These are phyloP conservation scores for Camponotus fellah DNA, from an alignment of 2,888 invertebrate genomes.

Conservation along the genomic window DNA sequence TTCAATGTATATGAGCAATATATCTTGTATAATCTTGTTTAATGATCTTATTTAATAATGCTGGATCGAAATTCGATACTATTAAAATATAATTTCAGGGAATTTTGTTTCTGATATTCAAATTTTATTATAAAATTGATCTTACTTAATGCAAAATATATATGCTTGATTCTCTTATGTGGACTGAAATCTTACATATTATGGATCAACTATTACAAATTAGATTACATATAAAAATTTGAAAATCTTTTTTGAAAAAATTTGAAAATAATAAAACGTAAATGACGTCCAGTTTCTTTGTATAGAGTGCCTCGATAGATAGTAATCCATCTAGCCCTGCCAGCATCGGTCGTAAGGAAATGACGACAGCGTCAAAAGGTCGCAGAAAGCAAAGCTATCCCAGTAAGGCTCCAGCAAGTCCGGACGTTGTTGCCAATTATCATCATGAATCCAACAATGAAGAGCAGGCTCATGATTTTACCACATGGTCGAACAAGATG, in stretches of 20 bases:
- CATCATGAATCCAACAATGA: conserved; percentile 80
- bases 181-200: neutral
- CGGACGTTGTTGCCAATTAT: conserved; percentile 80
- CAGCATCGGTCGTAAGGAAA: conserved; percentile 86
- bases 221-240: neutral
- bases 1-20: no score
- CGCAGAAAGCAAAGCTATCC: conserved; percentile 94
- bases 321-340: conserved; percentile 85
- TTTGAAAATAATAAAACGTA: neutral
- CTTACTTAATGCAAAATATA: neutral
- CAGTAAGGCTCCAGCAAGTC: conserved; percentile 88
- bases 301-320: conserved; percentile 83
- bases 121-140: neutral
- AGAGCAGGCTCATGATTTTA: conserved; percentile 84
- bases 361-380: conserved; percentile 87
- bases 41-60: neutral
- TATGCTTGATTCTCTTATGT: neutral
- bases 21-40: no score
- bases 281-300: conserved; percentile 32
- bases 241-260: neutral
- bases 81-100: neutral
- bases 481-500: conserved; percentile 83
- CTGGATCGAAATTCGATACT: no score
- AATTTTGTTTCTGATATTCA: neutral
- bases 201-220: neutral